Evolutionary conservation across 2,888 invertebrate species (phyloP).

Genomic region (Artemia sinica): DNA sequence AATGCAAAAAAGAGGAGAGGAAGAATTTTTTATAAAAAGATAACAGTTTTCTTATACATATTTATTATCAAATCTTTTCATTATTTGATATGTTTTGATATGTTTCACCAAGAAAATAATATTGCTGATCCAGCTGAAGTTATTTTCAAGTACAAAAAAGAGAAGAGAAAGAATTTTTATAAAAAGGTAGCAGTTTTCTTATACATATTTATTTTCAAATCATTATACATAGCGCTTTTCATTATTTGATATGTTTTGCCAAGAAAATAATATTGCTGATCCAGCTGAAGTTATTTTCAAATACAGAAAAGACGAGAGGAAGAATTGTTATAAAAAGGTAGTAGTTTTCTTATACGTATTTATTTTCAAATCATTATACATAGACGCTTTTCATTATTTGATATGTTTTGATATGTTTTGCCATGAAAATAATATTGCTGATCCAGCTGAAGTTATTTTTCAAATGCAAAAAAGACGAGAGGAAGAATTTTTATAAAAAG

Average conservation of each 20-base stretch:
- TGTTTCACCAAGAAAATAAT: constrained; percentile 32
- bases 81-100: too few relatives aligned
- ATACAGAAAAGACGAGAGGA: constrained; percentile 35
- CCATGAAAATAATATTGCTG: constrained; percentile 30
- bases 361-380: too few relatives aligned
- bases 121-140: constrained; percentile 33
- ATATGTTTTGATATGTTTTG: constrained; percentile 33
- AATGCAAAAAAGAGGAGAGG: too few relatives aligned
- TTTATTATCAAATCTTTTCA: too few relatives aligned
- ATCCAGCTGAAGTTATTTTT: constrained; percentile 35
- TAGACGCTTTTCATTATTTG: too few relatives aligned
- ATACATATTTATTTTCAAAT: too few relatives aligned
- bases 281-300: constrained; percentile 35
- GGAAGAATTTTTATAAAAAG: too few relatives aligned
- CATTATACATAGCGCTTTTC: too few relatives aligned
- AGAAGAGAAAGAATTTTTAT: constrained; percentile 36
- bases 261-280: constrained; percentile 30
- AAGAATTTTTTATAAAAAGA: too few relatives aligned
- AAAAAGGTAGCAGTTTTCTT: constrained; percentile 33
- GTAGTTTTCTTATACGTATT: too few relatives aligned
- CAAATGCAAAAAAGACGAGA: constrained; percentile 35
- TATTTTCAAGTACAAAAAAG: constrained; percentile 35
- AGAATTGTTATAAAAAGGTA: constrained; percentile 35
- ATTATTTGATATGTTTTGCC: constrained; percentile 33
- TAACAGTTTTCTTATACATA: too few relatives aligned